Conservation (phyloP, 2,888 invertebrate genomes). For the Drosophila mulleri region DNA sequence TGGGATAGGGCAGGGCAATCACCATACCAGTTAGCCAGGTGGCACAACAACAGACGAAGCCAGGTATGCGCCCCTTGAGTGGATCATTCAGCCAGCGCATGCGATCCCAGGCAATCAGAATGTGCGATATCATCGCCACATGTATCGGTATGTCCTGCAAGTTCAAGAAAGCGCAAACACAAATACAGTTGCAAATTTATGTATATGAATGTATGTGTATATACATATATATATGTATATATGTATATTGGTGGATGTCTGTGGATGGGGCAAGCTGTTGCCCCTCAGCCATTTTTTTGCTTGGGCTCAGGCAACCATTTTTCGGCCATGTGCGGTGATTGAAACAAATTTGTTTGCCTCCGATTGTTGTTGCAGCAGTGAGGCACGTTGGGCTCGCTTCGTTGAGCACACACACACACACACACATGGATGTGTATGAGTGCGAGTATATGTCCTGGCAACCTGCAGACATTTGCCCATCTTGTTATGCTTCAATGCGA, state of each 20-base stretch:
- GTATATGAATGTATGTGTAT: not conserved
- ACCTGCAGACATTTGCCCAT: slow-evolving; percentile 25
- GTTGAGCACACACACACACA: slow-evolving; percentile 15
- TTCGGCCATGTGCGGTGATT: slow-evolving; percentile 61
- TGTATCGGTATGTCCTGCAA: slow-evolving; percentile 90
- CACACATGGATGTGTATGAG: not conserved
- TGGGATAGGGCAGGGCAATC: slow-evolving; percentile 90
- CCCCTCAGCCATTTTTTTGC: slow-evolving; percentile 38
- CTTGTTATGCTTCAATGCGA: slow-evolving; percentile 38
- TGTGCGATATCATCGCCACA: slow-evolving; percentile 89
- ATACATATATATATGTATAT: not conserved
- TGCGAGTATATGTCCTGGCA: slow-evolving; percentile 4
- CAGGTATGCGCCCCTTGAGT: slow-evolving; percentile 88
- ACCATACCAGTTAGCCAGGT: slow-evolving; percentile 90
- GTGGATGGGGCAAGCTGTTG: too few relatives aligned
- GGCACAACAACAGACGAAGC: slow-evolving; percentile 89
- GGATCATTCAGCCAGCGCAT: slow-evolving; percentile 89
- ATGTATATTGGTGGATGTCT: not conserved
- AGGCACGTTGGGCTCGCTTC: slow-evolving; percentile 13
- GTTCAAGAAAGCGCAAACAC: slow-evolving; percentile 6
- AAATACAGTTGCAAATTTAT: not conserved
- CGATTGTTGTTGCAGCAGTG: slow-evolving; percentile 30
- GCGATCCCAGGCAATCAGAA: slow-evolving; percentile 89
- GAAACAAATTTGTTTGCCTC: slow-evolving; percentile 66
- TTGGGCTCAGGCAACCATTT: slow-evolving; percentile 53